Base-by-base conservation (phyloP, 1,140 invertebrate species). In the Bombus sibiricus region DNA sequence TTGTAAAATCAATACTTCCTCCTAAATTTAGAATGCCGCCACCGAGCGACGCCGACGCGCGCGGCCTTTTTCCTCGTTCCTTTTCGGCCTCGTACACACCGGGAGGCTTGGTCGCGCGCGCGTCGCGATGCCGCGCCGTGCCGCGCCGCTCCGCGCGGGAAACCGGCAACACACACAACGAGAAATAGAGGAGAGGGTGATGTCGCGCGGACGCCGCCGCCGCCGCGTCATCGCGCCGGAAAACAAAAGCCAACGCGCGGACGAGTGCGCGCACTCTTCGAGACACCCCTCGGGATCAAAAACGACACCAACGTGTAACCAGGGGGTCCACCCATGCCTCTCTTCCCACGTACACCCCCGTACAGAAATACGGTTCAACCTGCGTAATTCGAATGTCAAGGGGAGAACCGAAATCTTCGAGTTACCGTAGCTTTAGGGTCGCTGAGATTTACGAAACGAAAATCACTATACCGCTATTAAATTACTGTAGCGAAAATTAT, bases 1-100 rank as follows among this genome's bases (percentile, higher is more conserved):
- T 95, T 95, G 94, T 95, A 95, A 95, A 95, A 95, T 95, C 94
- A 95, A 95, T 95, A 94, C 94, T 94, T 93, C 90, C 93, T 94
- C 94, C 94, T 95, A 94, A 95, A 95, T 94, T 94, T 93, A 93
- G 90, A 91, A 90, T 91, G 89, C 90, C 87, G 87, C 82, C 88
- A 83, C 80, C 88, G 85, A 80, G 43, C 82, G 82, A 72, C 86
- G 83, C 59, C 88, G 88, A 84, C 86, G 86, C 69, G 81, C 86
- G 43, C 59, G 83, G 82, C 85, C 87, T 91, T 86, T 91, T 88
- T 90, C 91, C 71, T 74, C 43, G 62, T 80, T 85, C 71, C 62
- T 85, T 81, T 83, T 81, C 53, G 68, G 75, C 86, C 86, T 85
- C 59, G 59, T 62, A 62, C 34, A 39, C 74, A n/a, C n/a, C 32